Evolutionary conservation across 2,113 vertebrate genomes (phyloP).

Genomic region (Epinephelus lanceolatus): DNA sequence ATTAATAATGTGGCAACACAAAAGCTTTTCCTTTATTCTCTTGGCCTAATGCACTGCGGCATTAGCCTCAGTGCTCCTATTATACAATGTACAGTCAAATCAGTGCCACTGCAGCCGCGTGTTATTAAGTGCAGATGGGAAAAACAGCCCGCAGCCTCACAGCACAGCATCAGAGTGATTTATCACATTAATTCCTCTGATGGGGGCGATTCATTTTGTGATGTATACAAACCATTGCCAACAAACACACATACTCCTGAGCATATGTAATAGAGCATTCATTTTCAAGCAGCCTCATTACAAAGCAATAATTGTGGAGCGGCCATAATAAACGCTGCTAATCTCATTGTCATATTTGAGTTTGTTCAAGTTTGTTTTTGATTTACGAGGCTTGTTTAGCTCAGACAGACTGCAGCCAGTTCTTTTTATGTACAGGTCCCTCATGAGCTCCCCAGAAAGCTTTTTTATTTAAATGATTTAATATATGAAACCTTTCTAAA

Average conservation of each 20-base stretch:
- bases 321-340: not conserved
- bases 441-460: not conserved
- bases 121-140: conserved; percentile 39
- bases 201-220: conserved; percentile 17
- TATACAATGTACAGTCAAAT: conserved; percentile 59
- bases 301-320: conserved; percentile 5
- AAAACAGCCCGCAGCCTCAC: conserved; percentile 50
- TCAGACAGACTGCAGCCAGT: not conserved
- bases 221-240: not conserved
- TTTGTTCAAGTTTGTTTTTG: not conserved
- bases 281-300: conserved; percentile 36
- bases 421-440: not conserved
- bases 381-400: not conserved
- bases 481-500: conserved; percentile 20
- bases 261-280: conserved; percentile 15
- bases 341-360: conserved; percentile 17
- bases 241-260: conserved; percentile 17
- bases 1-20: conserved; percentile 30
- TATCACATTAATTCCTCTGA: conserved; percentile 34
- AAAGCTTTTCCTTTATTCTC: conserved; percentile 58
- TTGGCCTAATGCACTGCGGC: conserved; percentile 40
- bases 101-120: conserved; percentile 3
- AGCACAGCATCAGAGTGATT: conserved; percentile 33
- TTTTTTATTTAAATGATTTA: not conserved
- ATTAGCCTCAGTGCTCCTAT: conserved; percentile 37